Base-by-base conservation (phyloP, 2,888 invertebrate genomes). In the Morpho achilles region DNA sequence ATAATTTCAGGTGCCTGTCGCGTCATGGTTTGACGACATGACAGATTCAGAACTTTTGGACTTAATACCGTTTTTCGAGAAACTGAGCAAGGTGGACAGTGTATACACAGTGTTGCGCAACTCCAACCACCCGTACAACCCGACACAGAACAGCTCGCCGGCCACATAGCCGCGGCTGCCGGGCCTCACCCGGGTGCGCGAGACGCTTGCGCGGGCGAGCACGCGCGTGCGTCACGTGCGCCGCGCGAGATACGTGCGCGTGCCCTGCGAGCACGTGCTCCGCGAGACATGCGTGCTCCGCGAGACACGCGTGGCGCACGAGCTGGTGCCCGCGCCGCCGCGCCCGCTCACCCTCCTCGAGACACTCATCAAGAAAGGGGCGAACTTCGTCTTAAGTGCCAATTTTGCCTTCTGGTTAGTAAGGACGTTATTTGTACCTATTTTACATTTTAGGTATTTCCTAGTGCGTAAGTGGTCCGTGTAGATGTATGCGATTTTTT, bases 11-110 rank as follows among this genome's bases (percentile, higher is more conserved):
- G 98, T 99, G 85, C 98, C 99, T 80, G 99, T 99, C 69, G 97
- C 97, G 81, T 99, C 99, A 69, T 99, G 99, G 99, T 99, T 99
- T 91, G 99, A 99, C 91, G 99, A 99, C 91, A 97, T 97, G 94
- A 95, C 96, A 77, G 99, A 99, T 91, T 96, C 97, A 64, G 99
- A 99, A 91, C 93, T 99, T 69, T 93, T 98, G 79, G 99, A 99
- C 92, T 93, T 99, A 82, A 96, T 99, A 87, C 99, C 99, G 73
- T 97, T 99, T 89, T 97, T 99, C 90, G 99, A 99, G 91, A 96
- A 97, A 86, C 93, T 99, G 73, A 97, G 98, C 91, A 97, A 96
- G 92, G 97, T 97, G 81, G 98, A 99, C 89, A 97, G 97, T 92
- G 98, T 99, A 70, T 99, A 98, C 92, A 96, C 96, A 84, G 96